A percentile compares a stretch with the other conserved stretches of the same genome.
These are phyloP conservation scores for Lophura nycthemera DNA, from an alignment of 2,113 vertebrate species.

Conservation along the genomic window DNA sequence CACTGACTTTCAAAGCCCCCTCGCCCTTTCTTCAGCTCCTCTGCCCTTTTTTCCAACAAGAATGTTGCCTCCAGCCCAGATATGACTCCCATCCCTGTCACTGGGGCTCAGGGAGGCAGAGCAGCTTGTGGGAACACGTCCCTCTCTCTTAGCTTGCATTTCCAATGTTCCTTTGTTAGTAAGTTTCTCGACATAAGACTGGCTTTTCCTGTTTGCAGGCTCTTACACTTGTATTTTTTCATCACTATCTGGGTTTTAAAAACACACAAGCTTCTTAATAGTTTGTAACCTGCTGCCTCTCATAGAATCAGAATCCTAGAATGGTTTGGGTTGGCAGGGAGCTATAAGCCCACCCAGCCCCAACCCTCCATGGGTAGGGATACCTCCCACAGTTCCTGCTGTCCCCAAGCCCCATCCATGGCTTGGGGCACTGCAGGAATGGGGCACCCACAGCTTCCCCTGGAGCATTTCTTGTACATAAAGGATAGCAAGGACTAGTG, in stretches of 20 bases:
- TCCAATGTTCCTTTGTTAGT: accelerated
- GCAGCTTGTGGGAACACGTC: background rate
- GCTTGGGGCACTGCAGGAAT: background rate
- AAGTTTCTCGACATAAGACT: background rate
- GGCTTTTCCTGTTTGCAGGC: background rate
- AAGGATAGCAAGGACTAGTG: background rate
- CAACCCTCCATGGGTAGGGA: background rate
- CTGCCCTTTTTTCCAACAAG: background rate
- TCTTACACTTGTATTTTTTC: background rate
- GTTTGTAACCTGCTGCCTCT: background rate
- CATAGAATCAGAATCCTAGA: background rate
- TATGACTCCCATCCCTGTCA: background rate
- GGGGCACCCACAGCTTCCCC: background rate
- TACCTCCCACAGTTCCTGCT: background rate
- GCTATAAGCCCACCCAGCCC: background rate
- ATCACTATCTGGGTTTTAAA: background rate
- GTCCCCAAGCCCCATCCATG: background rate
- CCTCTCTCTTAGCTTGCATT: background rate
- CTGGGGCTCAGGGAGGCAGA: background rate
- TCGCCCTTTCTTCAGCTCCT: background rate
- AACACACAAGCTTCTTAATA: background rate
- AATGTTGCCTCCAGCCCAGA: background rate
- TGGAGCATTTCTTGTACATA: background rate
- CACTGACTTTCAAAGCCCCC: too few relatives aligned
- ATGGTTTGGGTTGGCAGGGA: background rate